Evolutionary conservation across 1,140 invertebrate species (phyloP).

Genomic region (Wasmannia auropunctata): DNA sequence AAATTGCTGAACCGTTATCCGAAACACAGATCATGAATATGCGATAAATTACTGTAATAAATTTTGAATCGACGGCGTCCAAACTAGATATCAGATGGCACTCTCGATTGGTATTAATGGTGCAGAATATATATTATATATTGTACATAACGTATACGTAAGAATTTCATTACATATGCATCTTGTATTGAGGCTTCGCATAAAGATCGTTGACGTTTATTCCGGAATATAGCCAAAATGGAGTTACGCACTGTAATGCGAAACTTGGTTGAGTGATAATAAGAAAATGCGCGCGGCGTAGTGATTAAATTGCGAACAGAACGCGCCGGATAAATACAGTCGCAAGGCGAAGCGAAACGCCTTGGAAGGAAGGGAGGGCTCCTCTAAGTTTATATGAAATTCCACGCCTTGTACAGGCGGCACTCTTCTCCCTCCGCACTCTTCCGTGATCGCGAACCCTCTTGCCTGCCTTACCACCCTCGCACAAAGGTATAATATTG

Average conservation of each 20-base stretch:
- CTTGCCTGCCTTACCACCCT: slow-evolving; percentile 50
- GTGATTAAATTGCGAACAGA: slow-evolving; percentile 56
- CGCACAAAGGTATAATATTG: slow-evolving; percentile 64
- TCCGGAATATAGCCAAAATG: not conserved
- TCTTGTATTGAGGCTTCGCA: not conserved
- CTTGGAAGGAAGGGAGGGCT: slow-evolving; percentile 54
- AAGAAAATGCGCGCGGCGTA: slow-evolving; percentile 56
- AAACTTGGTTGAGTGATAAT: slow-evolving; percentile 50
- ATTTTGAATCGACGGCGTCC: not conserved
- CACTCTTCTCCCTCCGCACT: slow-evolving; percentile 58
- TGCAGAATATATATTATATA: not conserved
- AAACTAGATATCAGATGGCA: not conserved
- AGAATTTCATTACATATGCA: not conserved
- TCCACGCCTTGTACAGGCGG: slow-evolving; percentile 78
- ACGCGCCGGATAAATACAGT: slow-evolving; percentile 25
- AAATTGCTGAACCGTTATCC: slow-evolving; percentile 25
- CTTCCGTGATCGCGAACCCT: slow-evolving; percentile 58
- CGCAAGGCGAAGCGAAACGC: not conserved
- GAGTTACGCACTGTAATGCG: slow-evolving; percentile 29
- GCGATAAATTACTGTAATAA: not conserved
- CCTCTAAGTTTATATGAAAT: slow-evolving; percentile 80
- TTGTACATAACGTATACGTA: not conserved
- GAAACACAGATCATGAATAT: not conserved
- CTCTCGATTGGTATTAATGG: not conserved
- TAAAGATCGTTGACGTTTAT: not conserved